These are phyloP conservation scores for Tadarida brasiliensis DNA, from an alignment of 2,797 vertebrate genomes.

Conservation along the genomic window DNA sequence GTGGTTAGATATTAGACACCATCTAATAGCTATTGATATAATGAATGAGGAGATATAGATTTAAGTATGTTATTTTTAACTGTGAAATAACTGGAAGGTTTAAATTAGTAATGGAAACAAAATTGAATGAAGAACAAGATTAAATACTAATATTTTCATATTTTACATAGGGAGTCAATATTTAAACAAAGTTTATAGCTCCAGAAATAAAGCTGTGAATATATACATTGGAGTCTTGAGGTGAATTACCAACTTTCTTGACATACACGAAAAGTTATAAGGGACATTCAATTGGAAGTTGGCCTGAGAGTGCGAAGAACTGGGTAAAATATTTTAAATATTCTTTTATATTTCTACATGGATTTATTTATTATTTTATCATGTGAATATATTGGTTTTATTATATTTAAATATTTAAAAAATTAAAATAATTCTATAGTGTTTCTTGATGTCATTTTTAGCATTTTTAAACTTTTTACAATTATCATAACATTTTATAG, in stretches of 20 bases:
- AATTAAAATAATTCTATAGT: not conserved
- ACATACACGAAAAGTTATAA: not conserved
- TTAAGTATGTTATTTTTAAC: not conserved
- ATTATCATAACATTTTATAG: constrained; percentile 33
- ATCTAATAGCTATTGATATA: not conserved
- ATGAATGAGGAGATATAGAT: not conserved
- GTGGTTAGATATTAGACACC: not conserved
- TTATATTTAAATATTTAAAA: constrained; percentile 35
- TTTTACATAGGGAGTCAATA: not conserved
- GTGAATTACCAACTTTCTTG: not conserved
- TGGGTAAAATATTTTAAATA: not conserved
- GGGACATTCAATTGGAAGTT: not conserved
- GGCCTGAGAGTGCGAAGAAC: not conserved
- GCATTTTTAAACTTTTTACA: not conserved
- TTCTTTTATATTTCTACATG: not conserved
- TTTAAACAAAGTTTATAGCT: not conserved
- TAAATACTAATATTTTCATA: not conserved
- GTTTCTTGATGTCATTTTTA: not conserved
- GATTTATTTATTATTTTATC: constrained; percentile 16
- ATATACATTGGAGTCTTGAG: not conserved
- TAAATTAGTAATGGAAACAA: constrained; percentile 21
- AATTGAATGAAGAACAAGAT: not conserved
- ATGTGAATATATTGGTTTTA: not conserved
- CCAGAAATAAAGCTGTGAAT: not conserved
- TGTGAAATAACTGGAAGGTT: not conserved